Percentiles rank a stretch among this genome's conserved stretches.
Evolutionary conservation across 92 coral and sea anemone species (phyloP).

Genomic region (Blastomussa wellsi): DNA sequence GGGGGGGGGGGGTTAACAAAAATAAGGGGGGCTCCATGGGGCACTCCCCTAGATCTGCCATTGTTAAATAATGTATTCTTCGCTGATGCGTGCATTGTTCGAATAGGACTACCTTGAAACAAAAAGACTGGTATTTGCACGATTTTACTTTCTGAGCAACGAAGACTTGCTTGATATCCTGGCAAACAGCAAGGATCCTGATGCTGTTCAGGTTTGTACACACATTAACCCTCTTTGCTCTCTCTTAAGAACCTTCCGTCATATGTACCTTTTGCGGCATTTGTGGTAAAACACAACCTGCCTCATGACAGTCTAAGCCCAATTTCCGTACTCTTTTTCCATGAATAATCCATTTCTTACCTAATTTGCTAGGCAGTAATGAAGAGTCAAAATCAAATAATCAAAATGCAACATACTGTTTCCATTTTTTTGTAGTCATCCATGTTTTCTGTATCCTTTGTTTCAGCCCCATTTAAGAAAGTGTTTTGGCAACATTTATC

Average conservation of each 20-base stretch:
- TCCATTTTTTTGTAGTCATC: no score
- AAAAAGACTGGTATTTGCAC: constrained; percentile 89
- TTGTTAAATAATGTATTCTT: not conserved
- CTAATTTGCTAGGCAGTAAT: no score
- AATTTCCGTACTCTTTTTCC: no score
- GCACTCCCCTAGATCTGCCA: not conserved
- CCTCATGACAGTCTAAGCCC: no score
- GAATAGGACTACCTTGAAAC: constrained; percentile 95
- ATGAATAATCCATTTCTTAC: no score
- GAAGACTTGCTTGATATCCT: constrained; percentile 93
- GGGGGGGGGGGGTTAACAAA: no score
- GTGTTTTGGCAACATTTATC: constrained; percentile 86
- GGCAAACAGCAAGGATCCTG: constrained; percentile 92
- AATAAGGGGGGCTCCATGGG: no score
- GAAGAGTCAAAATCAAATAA: no score
- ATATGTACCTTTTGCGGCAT: no score
- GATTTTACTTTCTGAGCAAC: constrained; percentile 93
- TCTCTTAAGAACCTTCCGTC: no score
- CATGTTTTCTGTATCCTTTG: not conserved
- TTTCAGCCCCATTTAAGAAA: constrained; percentile 92
- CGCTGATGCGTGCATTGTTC: not conserved
- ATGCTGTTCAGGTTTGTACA: constrained; percentile 80
- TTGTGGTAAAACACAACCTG: no score
- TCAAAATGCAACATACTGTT: no score
- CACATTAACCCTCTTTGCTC: not conserved